Evolutionary conservation across 2,113 vertebrate genomes (phyloP), one percentile per base, ranked within the genome.

Genomic region (Chionomys nivalis): DNA sequence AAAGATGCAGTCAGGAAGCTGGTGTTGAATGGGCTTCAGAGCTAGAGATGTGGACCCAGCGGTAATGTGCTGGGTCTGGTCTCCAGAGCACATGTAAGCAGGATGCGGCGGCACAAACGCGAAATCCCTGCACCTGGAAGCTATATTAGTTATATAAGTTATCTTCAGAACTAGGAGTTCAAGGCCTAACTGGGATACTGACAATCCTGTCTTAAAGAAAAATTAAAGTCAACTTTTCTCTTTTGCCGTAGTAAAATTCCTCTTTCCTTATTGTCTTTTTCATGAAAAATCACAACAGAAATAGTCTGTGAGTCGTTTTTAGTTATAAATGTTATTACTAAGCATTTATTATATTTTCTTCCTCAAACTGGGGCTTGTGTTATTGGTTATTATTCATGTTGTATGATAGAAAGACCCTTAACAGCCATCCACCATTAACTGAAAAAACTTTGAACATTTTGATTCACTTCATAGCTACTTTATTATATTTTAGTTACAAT

Each of bases 401-500:
- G 8, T 44, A 31, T 81, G 13, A 81, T 19, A 90, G 2, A 96
- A 97, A 96, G 24, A 77, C 1, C 21, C 11, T 77, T 73, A 49
- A 88, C 33, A 86, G 4, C 3, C 42, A 88, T 61, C n/a, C 42
- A 78, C 5, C 5, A 89, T 23, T 87, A 66, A 85, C 36, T 52
- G 24, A 86, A 42, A 49, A 87, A n/a, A 31, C 73, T 66, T 91
- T 73, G 47, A 89, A 47, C 4, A 65, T 78, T 96, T 93, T 75
- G 1, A 39, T 58, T 90, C 12, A 78, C 6, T 75, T 78, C 68
- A 73, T 66, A 47, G 90, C 10, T 21, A 81, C 3, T 58, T 82
- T 36, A 82, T n/a, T 66, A 94, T 36, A 92, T 81, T 95, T 94
- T 31, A 94, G 24, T 61, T 82, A 94, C 85, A 87, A 55, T 7